Conservation (phyloP, 2,797 vertebrate genomes). For the Squalus acanthias region DNA sequence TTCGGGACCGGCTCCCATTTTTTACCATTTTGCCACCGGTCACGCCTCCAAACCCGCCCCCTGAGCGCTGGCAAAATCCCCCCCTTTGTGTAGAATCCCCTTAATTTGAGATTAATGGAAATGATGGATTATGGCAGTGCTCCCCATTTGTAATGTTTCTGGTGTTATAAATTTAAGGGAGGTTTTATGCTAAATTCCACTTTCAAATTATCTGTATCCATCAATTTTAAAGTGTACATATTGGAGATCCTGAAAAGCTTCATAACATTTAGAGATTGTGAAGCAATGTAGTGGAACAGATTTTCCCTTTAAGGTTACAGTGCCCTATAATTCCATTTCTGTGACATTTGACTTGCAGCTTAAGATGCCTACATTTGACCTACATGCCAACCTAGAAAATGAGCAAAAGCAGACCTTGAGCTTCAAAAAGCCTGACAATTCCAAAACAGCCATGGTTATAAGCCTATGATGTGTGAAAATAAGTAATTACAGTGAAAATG, state of each 20-base stretch:
- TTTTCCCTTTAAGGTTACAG: background rate
- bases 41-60: too few relatives aligned
- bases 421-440: background rate
- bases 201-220: background rate
- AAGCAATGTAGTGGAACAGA: background rate
- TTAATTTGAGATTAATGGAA: background rate
- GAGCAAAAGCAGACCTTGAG: too few relatives aligned
- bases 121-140: background rate
- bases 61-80: too few relatives aligned
- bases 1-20: too few relatives aligned
- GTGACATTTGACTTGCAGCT: background rate
- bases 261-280: background rate
- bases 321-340: background rate
- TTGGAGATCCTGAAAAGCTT: background rate
- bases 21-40: too few relatives aligned
- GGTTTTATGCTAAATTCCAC: background rate
- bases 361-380: background rate
- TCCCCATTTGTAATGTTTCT: background rate
- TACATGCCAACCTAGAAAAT: background rate
- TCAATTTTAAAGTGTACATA: background rate
- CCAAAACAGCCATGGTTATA: background rate
- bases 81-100: too few relatives aligned
- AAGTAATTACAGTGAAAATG: background rate
- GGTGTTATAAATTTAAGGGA: background rate
- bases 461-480: background rate